phyloP scores from a whole-genome alignment of 2,888 invertebrate species.

The Ichneumoninae sp. region DNA sequence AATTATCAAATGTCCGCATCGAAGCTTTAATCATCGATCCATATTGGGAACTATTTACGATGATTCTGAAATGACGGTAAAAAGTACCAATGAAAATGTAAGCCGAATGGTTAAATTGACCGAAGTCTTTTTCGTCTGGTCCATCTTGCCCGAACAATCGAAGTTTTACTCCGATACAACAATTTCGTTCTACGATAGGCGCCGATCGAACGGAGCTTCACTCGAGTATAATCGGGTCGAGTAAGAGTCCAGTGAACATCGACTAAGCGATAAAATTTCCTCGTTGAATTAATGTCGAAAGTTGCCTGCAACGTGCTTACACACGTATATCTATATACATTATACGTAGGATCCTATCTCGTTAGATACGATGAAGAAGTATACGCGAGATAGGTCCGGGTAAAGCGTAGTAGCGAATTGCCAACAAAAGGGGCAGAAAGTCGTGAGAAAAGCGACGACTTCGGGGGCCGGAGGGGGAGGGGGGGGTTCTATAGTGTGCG shows the following conservation, averaged over 20 bases:
- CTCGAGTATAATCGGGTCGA: slow-evolving; percentile 19
- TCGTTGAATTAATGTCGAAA: slow-evolving; percentile 75
- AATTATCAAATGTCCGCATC: too few species aligned
- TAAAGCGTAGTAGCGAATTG: slow-evolving; percentile 37
- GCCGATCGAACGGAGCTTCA: not conserved
- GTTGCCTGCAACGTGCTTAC: slow-evolving; percentile 67
- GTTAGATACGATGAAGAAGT: slow-evolving; percentile 62
- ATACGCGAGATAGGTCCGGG: not conserved
- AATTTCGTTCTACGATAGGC: not conserved
- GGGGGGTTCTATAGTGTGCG: slow-evolving; percentile 32
- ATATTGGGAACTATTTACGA: too few species aligned
- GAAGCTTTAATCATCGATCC: too few species aligned
- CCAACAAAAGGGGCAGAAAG: slow-evolving; percentile 29
- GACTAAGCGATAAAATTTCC: slow-evolving; percentile 72
- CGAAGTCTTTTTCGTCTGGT: not conserved
- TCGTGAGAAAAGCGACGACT: slow-evolving; percentile 33
- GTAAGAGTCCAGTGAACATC: slow-evolving; percentile 56
- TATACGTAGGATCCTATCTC: slow-evolving; percentile 59
- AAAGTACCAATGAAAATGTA: too few species aligned
- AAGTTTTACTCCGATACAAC: not conserved
- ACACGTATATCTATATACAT: slow-evolving; percentile 41
- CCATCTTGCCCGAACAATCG: not conserved
- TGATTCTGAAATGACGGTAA: too few species aligned
- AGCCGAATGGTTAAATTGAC: too few species aligned
- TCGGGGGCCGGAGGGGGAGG: not conserved